These are phyloP conservation scores for Axinella damicornis DNA, from an alignment of 37 sponge, comb jelly and placozoan genomes.

Conservation along the genomic window DNA sequence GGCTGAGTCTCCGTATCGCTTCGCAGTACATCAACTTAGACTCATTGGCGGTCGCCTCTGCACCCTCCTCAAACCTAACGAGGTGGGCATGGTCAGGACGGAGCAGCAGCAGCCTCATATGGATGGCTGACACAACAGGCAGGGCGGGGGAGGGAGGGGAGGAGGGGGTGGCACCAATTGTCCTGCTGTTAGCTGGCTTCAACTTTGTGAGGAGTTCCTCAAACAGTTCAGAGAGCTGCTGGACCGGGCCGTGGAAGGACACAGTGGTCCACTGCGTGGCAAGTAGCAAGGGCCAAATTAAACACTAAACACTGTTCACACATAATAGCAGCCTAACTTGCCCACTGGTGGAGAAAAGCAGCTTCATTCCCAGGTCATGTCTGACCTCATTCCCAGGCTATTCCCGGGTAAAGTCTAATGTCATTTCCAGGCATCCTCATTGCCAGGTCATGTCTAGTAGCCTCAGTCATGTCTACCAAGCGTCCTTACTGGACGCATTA, in stretches of 20 bases:
- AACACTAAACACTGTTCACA: no score
- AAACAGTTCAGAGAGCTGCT: constrained; percentile 30
- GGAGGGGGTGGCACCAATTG: not conserved
- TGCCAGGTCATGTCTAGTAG: no score
- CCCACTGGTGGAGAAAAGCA: no score
- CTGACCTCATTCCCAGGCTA: no score
- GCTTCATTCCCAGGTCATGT: no score
- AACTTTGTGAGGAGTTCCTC: constrained; percentile 15
- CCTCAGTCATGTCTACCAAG: no score
- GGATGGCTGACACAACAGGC: constrained; percentile 19
- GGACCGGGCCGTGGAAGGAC: constrained; percentile 26
- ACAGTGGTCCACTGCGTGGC: constrained; percentile 41
- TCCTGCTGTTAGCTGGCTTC: not conserved
- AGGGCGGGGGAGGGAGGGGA: not conserved
- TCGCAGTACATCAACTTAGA: constrained; percentile 62
- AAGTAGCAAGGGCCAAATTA: no score
- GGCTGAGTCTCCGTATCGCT: constrained; percentile 62
- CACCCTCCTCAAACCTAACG: constrained; percentile 26
- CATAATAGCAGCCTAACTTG: no score
- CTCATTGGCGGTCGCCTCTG: constrained; percentile 7
- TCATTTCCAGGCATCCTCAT: no score
- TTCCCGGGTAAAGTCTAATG: no score
- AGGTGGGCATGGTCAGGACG: constrained; percentile 21
- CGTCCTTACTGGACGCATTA: no score
- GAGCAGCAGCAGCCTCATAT: constrained; percentile 39